phyloP scores from a whole-genome alignment of 2,113 vertebrate genomes.

The Scomber scombrus region DNA sequence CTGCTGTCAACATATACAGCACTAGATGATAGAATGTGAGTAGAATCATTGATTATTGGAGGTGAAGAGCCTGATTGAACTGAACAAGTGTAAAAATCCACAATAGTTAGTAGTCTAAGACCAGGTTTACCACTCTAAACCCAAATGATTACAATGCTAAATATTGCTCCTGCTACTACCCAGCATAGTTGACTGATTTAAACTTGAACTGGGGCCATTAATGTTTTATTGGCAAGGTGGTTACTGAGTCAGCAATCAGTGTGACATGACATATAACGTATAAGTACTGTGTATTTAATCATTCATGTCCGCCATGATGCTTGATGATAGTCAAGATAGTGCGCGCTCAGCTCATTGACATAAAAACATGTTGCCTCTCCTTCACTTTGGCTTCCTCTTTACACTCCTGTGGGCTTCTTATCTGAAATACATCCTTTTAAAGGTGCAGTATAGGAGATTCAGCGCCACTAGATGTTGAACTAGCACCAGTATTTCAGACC shows the following conservation, averaged over 20 bases:
- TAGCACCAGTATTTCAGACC: no score
- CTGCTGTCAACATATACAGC: neutral
- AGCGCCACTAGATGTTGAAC: no score
- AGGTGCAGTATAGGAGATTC: no score
- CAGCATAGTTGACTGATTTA: neutral
- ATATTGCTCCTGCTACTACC: neutral
- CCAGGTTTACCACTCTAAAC: neutral
- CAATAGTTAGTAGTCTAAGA: neutral
- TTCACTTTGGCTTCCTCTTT: slow-evolving; percentile 11
- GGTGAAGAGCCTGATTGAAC: neutral
- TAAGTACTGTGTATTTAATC: slow-evolving; percentile 62
- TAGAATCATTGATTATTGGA: neutral
- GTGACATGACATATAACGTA: slow-evolving; percentile 36
- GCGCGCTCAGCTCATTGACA: slow-evolving; percentile 4
- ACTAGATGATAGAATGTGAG: neutral
- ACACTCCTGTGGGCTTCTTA: slow-evolving; percentile 10
- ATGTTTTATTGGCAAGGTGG: slow-evolving; percentile 24
- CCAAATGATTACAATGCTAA: neutral
- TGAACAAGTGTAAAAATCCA: slow-evolving; percentile 18
- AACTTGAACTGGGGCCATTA: neutral
- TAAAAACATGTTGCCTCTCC: slow-evolving; percentile 47
- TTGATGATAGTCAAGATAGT: slow-evolving; percentile 27
- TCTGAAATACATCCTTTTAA: neutral
- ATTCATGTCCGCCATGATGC: slow-evolving; percentile 53
- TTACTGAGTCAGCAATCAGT: slow-evolving; percentile 39